phyloP scores from a whole-genome alignment of 2,888 invertebrate genomes.

The Schizaphis graminum region DNA sequence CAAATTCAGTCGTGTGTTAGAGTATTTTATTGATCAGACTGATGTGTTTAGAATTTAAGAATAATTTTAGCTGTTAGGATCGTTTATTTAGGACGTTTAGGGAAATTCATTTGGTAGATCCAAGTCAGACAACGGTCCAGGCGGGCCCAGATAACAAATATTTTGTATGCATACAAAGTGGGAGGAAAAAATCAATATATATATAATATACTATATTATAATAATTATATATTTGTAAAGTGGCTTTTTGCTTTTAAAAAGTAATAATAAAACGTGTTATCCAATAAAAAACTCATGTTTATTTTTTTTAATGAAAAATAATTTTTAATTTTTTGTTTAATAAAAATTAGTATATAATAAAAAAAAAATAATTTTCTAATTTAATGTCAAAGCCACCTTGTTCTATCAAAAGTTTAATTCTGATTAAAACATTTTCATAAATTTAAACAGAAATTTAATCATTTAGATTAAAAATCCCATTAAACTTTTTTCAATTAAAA shows the following conservation, averaged over 20 bases:
- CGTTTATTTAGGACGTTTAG: too few species aligned
- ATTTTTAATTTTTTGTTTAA: background rate
- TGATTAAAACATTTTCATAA: background rate
- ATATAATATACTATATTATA: too few species aligned
- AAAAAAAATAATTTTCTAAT: background rate
- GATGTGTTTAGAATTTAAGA: too few species aligned
- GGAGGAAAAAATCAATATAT: background rate
- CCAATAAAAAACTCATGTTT: background rate
- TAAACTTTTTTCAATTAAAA: conserved; percentile 40
- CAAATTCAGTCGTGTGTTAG: too few species aligned
- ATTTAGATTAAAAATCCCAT: conserved; percentile 25
- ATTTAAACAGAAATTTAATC: conserved; percentile 14
- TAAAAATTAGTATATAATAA: background rate
- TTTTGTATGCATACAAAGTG: too few species aligned
- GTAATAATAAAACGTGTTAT: background rate
- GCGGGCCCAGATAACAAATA: too few species aligned
- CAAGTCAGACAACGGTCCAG: too few species aligned
- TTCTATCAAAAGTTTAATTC: conserved; percentile 11
- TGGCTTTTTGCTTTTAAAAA: background rate
- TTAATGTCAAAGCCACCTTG: background rate
- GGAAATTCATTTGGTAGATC: too few species aligned
- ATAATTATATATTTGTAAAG: too few species aligned
- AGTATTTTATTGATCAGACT: too few species aligned
- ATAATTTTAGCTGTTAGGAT: too few species aligned
- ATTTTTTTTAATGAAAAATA: background rate